Base-by-base conservation (phyloP, 2,113 vertebrate genomes). In the Mesocricetus auratus region DNA sequence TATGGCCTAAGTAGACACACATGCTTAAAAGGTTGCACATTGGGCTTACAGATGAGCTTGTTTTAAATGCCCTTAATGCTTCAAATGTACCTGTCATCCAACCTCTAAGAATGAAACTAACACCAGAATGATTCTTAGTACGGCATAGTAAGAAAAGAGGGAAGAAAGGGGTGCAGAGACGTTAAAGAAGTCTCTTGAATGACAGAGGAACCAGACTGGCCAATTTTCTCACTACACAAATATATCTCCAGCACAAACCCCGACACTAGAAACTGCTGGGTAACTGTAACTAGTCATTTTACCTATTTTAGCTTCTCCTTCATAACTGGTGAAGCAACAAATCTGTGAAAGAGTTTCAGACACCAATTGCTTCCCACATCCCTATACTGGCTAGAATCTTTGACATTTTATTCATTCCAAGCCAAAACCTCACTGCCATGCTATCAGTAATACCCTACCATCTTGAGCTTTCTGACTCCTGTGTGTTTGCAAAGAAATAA, bases 401-500 rank as follows among this genome's bases (percentile, higher is more conserved):
- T 92, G 31, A 91, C 93, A 95, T 68, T 90, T 36, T 95, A 71
- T 94, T 81, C 60, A 75, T 94, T 81, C 53, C 89, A 17, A 95
- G 90, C 85, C 95, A 93, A 96, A 95, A 95, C 78, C 86, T 97
- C 82, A 96, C 77, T 81, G 56, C 90, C 90, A 96, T 94, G 69
- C 88, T 94, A 96, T 97, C 89, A 95, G 90, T 95, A 96, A 93
- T 90, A 94, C 94, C 53, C 58, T 62, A 10, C 50, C 94, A 89
- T 73, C 79, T 95, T 94, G 26, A 42, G 58, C 95, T 97, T 82
- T 94, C 92, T 94, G 87, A 93, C 90, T 97, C 86, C 87, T 96
- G 90, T 96, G 64, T 93, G 66, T 95, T 87, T 93, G 56, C 81
- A 96, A 81, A 94, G 94, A 96, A 96, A 94, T 96, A 97, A 98